phyloP scores from a whole-genome alignment of 1,140 invertebrate species.

The Drosophila pseudoobscura region DNA sequence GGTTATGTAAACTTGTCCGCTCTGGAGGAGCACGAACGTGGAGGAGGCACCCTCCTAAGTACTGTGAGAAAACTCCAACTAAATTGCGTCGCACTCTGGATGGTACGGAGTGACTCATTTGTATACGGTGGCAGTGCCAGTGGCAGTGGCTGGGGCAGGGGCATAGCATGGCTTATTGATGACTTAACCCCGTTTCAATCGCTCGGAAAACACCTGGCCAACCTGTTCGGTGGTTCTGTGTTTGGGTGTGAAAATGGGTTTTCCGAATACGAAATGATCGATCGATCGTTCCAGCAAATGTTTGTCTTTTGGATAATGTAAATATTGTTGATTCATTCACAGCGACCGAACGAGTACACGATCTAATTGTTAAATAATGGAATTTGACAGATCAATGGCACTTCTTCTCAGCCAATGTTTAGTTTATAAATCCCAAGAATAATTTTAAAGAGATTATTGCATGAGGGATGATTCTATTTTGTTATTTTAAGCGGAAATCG shows the following conservation, averaged over 20 bases:
- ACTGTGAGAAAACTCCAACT: slow-evolving; percentile 67
- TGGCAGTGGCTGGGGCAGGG: background rate
- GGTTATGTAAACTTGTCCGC: slow-evolving; percentile 71
- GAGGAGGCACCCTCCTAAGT: slow-evolving; percentile 45
- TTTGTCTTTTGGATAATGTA: slow-evolving; percentile 54
- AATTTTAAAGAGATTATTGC: slow-evolving; percentile 6
- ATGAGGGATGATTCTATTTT: background rate
- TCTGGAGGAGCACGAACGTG: slow-evolving; percentile 15
- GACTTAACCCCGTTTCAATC: slow-evolving; percentile 74
- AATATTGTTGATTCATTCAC: slow-evolving; percentile 32
- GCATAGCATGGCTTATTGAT: slow-evolving; percentile 65
- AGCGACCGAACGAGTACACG: background rate
- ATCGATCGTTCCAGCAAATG: slow-evolving; percentile 40
- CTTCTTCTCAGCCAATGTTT: slow-evolving; percentile 7
- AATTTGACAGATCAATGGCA: slow-evolving; percentile 53
- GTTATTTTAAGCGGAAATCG: slow-evolving; percentile 10
- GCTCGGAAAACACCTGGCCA: slow-evolving; percentile 60
- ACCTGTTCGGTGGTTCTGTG: slow-evolving; percentile 46
- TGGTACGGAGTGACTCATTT: slow-evolving; percentile 68
- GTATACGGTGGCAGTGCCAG: slow-evolving; percentile 36
- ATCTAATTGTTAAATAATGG: slow-evolving; percentile 68
- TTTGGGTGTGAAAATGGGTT: slow-evolving; percentile 67
- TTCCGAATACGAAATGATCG: slow-evolving; percentile 55
- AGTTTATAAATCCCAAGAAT: slow-evolving; percentile 9
- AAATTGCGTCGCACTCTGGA: slow-evolving; percentile 50